Base-by-base conservation (phyloP, 2,888 invertebrate genomes). In the Achlya flavicornis region DNA sequence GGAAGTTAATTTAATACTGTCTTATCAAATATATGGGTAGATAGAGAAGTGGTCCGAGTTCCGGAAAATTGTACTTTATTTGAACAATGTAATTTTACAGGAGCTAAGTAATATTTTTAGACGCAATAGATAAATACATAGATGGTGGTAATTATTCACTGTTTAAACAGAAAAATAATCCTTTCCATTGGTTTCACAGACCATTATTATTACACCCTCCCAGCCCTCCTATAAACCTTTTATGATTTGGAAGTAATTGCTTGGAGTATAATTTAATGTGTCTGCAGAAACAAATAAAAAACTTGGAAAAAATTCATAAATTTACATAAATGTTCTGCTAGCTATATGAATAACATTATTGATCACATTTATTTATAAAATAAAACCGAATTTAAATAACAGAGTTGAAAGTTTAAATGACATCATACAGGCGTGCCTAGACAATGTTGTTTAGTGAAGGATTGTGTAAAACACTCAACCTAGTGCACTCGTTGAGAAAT, bases 401-500 rank as follows among this genome's bases (percentile, higher is more conserved):
- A 73, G 66, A 68, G 71, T 60, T 60, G 60, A 72, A 70, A 67
- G 64, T 66, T 64, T 69, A 63, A 75, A 73, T 79, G 77, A 78
- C 76, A 76, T 75, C 77, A 75, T 65, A 68, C 64, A 78, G 79
- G 79, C 67, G 82, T 79, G 80, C 70, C 79, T 79, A 80, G 74
- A 75, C 81, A 83, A 81, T 77, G 77, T 73, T 79, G 77, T 84
- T 80, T 81, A 77, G 79, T 73, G 72, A 79, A 76, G 66, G 73
- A 76, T 86, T 85, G 79, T 77, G 75, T 75, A 80, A 79, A 75
- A 69, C 64, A 70, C 74, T 77, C 67, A 66, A 75, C 78, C 79
- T 71, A 76, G 74, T 76, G 74, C 67, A 69, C 69, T 67, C 67
- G 66, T 83, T 81, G 74, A 62, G 79, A 70, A 80, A 80, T 66